Evolutionary conservation across 2,888 invertebrate species (phyloP).

Genomic region (Heliconius hortense): DNA sequence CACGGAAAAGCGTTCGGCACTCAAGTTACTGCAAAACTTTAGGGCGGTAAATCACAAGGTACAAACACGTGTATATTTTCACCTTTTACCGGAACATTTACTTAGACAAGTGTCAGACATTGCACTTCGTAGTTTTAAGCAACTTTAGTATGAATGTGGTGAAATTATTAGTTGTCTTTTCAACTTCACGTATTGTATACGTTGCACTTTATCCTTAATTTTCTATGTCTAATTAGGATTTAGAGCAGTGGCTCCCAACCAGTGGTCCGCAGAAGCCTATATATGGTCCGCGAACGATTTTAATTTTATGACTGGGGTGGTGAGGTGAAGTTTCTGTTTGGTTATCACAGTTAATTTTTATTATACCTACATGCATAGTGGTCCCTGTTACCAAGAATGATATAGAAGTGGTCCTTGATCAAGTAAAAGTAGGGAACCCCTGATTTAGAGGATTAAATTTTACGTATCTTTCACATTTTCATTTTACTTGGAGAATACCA

Average conservation of each 20-base stretch:
- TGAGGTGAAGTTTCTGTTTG: no score
- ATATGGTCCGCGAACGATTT: no score
- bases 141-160: background rate
- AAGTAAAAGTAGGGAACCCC: no score
- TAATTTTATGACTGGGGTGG: no score
- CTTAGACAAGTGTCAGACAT: background rate
- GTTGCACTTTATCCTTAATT: background rate
- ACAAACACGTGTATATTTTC: conserved; percentile 21
- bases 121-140: background rate
- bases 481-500: no score
- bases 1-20: conserved; percentile 64
- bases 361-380: no score
- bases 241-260: no score
- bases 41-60: conserved; percentile 69
- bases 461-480: no score
- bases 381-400: no score
- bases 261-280: no score
- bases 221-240: background rate
- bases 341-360: no score
- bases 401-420: no score
- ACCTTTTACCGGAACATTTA: conserved; percentile 9
- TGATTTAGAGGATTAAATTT: background rate
- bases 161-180: background rate
- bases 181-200: background rate
- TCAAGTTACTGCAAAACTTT: conserved; percentile 67